Base-by-base conservation (phyloP, 2,797 vertebrate species). In the Vultur gryphus region DNA sequence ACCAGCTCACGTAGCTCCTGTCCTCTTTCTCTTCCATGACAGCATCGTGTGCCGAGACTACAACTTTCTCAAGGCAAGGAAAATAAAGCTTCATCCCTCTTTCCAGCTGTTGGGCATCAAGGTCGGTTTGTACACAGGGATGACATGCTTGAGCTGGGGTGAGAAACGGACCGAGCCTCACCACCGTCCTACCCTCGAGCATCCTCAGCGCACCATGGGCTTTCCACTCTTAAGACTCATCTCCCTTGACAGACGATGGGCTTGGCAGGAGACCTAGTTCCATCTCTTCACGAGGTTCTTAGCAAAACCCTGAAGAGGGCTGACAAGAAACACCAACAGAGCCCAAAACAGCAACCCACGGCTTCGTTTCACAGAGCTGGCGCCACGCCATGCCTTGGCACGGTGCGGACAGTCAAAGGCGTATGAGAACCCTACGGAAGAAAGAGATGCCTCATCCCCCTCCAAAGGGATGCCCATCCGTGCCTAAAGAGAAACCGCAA, bases 341-440 rank as follows among this genome's bases (percentile, higher is more conserved):
- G 26, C 15, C 37, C 7, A 3, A 76, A 80, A 33, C 55, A 29
- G 16, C 0, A 0, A 39, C 14, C 29, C 21, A 7, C 0, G 1
- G 31, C 43, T 86, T 72, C 9, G 2, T 31, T 41, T 51, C 46
- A 51, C 26, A 44, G 55, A 28, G 26, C 33, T 13, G 11, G 23
- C 18, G 41, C 49, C 24, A 54, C 28, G 17, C 20, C 52, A 19
- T 31, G 33, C 25, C 52, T 48, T 49, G 9, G 25, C 14, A 71
- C 0, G 0, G 43, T 2, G 3, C 29, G 62, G 62, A 39, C 46
- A 43, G 59, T 21, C 72, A 49, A 54, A 66, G 49, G 37, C 0
- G 0, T 6, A 28, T 2, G 6, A 90, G 29, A 84, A 25, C 7
- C 8, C 67, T 21, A n/a, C 0, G 1, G 9, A 58, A 58, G 52